Conservation (phyloP, 2,113 vertebrate species). For the Eurystomus gularis region DNA sequence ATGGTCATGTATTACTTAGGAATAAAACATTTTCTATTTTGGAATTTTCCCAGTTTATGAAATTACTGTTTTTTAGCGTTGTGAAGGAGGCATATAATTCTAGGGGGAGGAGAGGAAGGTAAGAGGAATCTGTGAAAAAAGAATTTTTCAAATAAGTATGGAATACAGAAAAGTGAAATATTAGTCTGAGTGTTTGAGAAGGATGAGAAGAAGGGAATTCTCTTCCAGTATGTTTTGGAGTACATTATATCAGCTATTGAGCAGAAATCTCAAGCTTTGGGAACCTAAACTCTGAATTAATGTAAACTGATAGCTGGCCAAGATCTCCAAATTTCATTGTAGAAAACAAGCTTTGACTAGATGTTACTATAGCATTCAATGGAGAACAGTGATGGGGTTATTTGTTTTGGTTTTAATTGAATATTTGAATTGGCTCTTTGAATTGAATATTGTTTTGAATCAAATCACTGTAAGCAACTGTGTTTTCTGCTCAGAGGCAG, state of each 20-base stretch:
- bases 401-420: background rate
- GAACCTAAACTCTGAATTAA: background rate
- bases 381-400: background rate
- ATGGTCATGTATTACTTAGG: background rate
- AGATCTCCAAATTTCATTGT: background rate
- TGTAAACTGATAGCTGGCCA: background rate
- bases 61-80: background rate
- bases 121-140: background rate
- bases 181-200: background rate
- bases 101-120: background rate
- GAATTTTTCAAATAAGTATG: background rate
- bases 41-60: background rate
- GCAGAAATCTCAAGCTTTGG: background rate
- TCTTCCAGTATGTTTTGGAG: background rate
- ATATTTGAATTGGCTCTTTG: background rate
- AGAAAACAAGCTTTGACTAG: background rate
- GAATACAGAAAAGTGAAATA: background rate
- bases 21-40: background rate
- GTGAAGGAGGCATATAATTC: background rate
- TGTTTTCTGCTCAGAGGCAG: background rate
- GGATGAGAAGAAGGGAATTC: background rate
- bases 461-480: background rate
- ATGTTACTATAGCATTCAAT: fast-evolving
- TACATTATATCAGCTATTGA: background rate
- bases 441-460: background rate